Percentiles rank a stretch among this genome's conserved stretches.
These are phyloP conservation scores for Agrotis ipsilon DNA, from an alignment of 2,888 invertebrate species.

Conservation along the genomic window DNA sequence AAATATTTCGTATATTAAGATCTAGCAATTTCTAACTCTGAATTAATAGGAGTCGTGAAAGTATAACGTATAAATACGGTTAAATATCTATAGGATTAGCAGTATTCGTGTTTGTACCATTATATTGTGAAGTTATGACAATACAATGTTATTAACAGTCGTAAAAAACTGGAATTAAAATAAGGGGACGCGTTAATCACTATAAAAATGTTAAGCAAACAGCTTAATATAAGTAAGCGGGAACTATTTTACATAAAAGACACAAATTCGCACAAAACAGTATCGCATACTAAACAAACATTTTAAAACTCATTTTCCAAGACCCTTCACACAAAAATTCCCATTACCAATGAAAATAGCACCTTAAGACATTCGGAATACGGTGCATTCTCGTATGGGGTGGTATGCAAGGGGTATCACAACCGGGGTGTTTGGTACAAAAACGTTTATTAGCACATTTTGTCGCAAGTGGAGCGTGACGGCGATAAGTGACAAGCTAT, in stretches of 20 bases:
- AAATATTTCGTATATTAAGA: background rate
- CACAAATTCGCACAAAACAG: constrained; percentile 67
- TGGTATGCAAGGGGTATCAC: constrained; percentile 64
- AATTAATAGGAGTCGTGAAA: background rate
- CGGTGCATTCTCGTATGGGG: constrained; percentile 46
- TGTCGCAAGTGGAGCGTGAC: constrained; percentile 83
- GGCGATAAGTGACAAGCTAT: constrained; percentile 85
- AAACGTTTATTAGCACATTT: constrained; percentile 88
- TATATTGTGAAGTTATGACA: too few species aligned
- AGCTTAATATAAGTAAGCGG: constrained; percentile 17
- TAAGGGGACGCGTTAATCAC: background rate
- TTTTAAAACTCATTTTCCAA: constrained; percentile 70
- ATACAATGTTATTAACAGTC: background rate
- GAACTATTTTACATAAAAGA: constrained; percentile 50
- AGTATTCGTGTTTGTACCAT: background rate
- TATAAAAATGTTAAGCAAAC: constrained; percentile 18
- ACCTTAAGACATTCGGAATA: background rate
- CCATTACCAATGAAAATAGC: constrained; percentile 13
- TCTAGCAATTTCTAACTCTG: background rate
- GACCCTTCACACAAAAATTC: constrained; percentile 62
- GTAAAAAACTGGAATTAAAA: background rate
- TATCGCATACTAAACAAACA: constrained; percentile 74
- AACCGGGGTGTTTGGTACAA: constrained; percentile 75
- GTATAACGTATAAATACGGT: background rate
- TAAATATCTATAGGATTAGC: background rate